phyloP scores from a whole-genome alignment of 1,140 invertebrate genomes.

The Philopotamus ludificatus region DNA sequence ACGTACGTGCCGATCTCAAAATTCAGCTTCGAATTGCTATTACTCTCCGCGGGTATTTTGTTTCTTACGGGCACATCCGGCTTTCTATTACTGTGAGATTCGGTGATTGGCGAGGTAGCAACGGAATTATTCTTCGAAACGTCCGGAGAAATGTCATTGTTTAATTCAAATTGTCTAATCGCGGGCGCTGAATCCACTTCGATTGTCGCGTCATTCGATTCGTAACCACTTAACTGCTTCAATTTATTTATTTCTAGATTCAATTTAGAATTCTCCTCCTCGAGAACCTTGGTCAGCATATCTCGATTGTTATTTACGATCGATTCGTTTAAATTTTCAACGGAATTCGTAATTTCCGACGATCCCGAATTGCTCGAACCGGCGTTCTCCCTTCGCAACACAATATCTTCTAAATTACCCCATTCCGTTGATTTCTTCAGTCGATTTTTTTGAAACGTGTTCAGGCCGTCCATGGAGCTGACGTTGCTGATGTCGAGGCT shows the following conservation, averaged over 20 bases:
- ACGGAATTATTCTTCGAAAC: not conserved
- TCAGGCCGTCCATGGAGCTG: conserved; percentile 63
- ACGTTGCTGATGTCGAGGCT: conserved; percentile 57
- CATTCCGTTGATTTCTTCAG: conserved; percentile 73
- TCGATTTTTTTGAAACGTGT: conserved; percentile 64
- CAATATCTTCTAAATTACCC: conserved; percentile 73
- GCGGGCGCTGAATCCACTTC: conserved; percentile 2
- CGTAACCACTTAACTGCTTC: conserved; percentile 15
- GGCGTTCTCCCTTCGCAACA: conserved; percentile 48
- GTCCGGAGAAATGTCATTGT: conserved; percentile 2
- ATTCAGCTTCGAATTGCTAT: conserved; percentile 24
- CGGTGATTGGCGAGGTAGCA: not conserved
- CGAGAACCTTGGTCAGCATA: conserved; percentile 12
- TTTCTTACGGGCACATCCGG: conserved; percentile 31
- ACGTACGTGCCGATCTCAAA: conserved; percentile 40
- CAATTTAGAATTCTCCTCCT: conserved; percentile 39
- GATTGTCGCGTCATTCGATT: conserved; percentile 5
- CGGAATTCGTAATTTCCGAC: conserved; percentile 46
- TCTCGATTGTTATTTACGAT: conserved; percentile 4
- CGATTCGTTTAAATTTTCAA: conserved; percentile 38
- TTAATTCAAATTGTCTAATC: not conserved
- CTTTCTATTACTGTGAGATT: conserved; percentile 5
- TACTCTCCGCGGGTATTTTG: conserved; percentile 22
- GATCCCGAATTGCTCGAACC: conserved; percentile 52
- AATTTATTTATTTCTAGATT: conserved; percentile 35